Percentiles rank a stretch among this genome's conserved stretches.
phyloP scores from a whole-genome alignment of 2,797 vertebrate species.

The Xiphorhynchus erythropygius region DNA sequence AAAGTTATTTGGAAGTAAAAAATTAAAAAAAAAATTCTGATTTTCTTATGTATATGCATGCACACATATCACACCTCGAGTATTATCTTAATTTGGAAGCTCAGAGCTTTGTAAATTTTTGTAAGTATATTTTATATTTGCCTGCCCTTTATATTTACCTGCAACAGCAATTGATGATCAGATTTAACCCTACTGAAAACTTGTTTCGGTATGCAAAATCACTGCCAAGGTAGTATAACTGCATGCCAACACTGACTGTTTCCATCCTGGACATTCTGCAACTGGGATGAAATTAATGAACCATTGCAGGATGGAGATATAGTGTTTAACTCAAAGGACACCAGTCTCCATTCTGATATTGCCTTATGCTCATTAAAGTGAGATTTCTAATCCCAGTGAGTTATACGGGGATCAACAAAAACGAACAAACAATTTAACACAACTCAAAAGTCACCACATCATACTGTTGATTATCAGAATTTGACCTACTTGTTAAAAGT shows the following conservation, averaged over 20 bases:
- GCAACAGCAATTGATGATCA: neutral
- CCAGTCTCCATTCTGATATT: neutral
- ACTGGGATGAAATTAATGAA: neutral
- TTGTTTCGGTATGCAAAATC: neutral
- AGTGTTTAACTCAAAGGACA: neutral
- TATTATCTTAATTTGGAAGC: neutral
- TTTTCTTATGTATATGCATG: neutral
- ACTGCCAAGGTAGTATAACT: neutral
- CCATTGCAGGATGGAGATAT: fast-evolving
- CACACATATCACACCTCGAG: neutral
- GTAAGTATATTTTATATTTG: neutral
- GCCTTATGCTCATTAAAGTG: neutral
- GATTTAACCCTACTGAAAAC: neutral
- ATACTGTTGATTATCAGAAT: neutral
- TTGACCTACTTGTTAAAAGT: neutral
- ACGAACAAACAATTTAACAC: neutral
- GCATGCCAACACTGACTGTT: neutral
- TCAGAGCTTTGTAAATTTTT: neutral
- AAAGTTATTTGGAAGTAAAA: neutral
- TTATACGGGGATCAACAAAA: neutral
- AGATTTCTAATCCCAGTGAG: neutral
- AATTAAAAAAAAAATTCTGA: neutral
- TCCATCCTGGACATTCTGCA: neutral
- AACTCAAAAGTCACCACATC: neutral
- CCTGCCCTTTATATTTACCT: neutral